These are phyloP conservation scores for Sebastes baramenuke DNA, from an alignment of 2,797 vertebrate species.

Conservation along the genomic window DNA sequence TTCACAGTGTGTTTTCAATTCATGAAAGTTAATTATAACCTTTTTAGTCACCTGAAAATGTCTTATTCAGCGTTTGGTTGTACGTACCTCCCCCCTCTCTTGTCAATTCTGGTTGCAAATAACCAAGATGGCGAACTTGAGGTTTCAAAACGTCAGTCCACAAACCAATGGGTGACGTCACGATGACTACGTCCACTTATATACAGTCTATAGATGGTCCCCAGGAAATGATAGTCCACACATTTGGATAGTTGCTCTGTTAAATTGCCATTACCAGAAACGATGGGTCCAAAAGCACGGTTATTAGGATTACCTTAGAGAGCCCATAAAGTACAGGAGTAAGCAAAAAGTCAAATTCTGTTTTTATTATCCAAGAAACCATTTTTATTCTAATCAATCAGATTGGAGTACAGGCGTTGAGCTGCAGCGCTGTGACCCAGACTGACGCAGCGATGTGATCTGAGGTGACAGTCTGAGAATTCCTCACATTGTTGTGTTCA, in stretches of 20 bases:
- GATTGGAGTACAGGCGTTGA: not conserved
- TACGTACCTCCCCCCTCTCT: not conserved
- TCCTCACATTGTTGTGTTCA: conserved; percentile 43
- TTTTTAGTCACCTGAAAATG: not conserved
- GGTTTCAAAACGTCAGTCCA: not conserved
- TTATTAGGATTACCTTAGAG: not conserved
- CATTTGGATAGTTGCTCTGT: not conserved
- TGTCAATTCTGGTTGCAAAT: not conserved
- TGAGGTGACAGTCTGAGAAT: conserved; percentile 44
- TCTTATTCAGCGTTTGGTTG: not conserved
- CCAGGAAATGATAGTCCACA: too few relatives aligned
- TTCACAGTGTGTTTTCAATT: not conserved
- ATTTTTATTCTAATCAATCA: not conserved
- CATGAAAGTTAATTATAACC: not conserved
- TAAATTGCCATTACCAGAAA: not conserved
- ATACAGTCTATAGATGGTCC: not conserved
- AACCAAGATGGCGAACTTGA: not conserved
- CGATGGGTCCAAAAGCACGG: not conserved
- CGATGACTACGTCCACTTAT: not conserved
- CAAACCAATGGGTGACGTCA: not conserved
- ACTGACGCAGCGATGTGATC: conserved; percentile 23
- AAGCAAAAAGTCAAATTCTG: not conserved
- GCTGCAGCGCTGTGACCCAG: not conserved
- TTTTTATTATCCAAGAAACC: not conserved
- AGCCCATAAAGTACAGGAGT: not conserved